Base-by-base conservation (phyloP, 1,140 invertebrate genomes). In the Lineus longissimus region DNA sequence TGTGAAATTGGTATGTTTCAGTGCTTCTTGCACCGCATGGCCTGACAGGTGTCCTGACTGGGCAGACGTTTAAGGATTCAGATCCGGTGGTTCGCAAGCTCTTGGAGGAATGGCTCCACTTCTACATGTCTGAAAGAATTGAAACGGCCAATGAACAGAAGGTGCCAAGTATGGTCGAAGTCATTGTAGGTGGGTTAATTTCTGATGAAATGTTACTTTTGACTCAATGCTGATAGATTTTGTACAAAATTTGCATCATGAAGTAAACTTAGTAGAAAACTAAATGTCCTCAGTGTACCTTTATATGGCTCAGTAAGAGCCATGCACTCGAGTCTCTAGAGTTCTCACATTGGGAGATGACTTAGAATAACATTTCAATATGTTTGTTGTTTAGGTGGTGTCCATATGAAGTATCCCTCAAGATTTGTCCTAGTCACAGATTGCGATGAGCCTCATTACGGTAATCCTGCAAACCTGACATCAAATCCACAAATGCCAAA, bases 11-110 rank as follows among this genome's bases (percentile, higher is more conserved):
- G 33, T 36, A n/a, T n/a, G n/a, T 69, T 83, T 59, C 85, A 91
- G 95, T 97, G 65, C 93, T 98, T 74, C 82, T 98, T 72, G 93
- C 93, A 22, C 95, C 95, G 17, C 96, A 93, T 82, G 95, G 95
- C 19, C 85, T 98, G 70, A 89, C 92, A 66, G 95, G 92, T 15
- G 90, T 88, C 23, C 83, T 98, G 72, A 96, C 94, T 41, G 94
- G 95, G 15, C 89, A 93, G 71, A 87, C 86, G 61, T 92, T 86
- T 79, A 86, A 88, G 83, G 88, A 88, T 72, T 86, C 80, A 67
- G 94, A 90, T 83, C 84, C 86, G 43, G 85, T 82, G 74, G 90
- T 87, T 61, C 87, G 87, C 66, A 91, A 91, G 70, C 85, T 96
- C 61, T 82, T 97, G 27, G 91, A 95, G 70, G 93, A 96, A 71